Evolutionary conservation across 2,113 vertebrate genomes (phyloP).

Genomic region (Mobula birostris): DNA sequence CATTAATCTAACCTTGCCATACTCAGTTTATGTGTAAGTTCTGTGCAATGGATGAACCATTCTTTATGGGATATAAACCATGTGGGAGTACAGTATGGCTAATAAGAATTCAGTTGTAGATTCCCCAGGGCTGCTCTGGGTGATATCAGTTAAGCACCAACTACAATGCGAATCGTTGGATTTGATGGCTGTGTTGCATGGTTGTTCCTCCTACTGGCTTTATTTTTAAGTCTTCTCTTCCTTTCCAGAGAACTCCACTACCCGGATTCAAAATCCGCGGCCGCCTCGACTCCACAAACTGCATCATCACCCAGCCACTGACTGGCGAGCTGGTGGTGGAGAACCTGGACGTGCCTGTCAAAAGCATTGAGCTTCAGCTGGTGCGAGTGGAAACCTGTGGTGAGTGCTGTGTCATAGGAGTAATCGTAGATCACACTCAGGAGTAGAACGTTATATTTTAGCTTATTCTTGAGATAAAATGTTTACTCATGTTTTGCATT

Average conservation of each 20-base stretch:
- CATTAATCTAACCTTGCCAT: too few species aligned
- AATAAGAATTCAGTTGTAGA: background rate
- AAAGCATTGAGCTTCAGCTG: constrained; percentile 88
- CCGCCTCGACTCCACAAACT: constrained; percentile 79
- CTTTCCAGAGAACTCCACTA: constrained; percentile 63
- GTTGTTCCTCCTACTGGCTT: background rate
- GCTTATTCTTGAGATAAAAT: background rate
- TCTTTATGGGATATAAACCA: too few species aligned
- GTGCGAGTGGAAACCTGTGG: constrained; percentile 93
- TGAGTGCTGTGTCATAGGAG: constrained; percentile 50
- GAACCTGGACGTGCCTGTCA: constrained; percentile 75
- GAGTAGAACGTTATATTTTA: background rate
- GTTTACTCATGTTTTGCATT: too few species aligned
- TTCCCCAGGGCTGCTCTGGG: background rate
- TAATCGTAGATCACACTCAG: background rate
- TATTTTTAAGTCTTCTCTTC: background rate
- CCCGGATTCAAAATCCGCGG: constrained; percentile 85
- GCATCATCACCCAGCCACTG: constrained; percentile 78
- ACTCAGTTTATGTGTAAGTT: too few species aligned
- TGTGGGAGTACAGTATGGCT: too few species aligned
- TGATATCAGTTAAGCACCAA: background rate
- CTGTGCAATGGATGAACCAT: too few species aligned
- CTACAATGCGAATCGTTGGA: background rate
- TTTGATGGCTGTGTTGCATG: background rate
- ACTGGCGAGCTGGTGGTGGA: constrained; percentile 84